phyloP scores from a whole-genome alignment of 2,888 invertebrate genomes.

The Belgica antarctica region DNA sequence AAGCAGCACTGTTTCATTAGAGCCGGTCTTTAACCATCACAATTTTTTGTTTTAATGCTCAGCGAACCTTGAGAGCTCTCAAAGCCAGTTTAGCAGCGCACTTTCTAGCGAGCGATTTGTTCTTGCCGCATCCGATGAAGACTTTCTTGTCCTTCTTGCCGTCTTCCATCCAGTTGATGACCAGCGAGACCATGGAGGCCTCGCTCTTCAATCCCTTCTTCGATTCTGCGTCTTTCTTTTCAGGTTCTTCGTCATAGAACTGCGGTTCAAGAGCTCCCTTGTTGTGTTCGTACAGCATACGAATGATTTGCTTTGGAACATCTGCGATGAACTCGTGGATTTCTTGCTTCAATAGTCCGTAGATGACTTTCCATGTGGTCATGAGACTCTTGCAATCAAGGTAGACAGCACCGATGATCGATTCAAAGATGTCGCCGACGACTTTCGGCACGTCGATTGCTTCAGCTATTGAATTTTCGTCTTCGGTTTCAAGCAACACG shows the following conservation, averaged over 20 bases:
- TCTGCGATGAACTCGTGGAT: slow-evolving; percentile 75
- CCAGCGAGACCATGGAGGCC: too few relatives aligned
- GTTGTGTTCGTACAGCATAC: slow-evolving; percentile 77
- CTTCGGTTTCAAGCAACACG: slow-evolving; percentile 13
- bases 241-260: slow-evolving; percentile 56
- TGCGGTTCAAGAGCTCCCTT: slow-evolving; percentile 64
- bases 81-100: slow-evolving; percentile 78
- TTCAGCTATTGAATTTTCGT: slow-evolving; percentile 50
- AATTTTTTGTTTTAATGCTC: not conserved
- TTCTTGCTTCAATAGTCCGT: slow-evolving; percentile 80
- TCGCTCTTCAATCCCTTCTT: too few relatives aligned
- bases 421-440: slow-evolving; percentile 91
- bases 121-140: slow-evolving; percentile 70
- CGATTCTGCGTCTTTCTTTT: too few relatives aligned
- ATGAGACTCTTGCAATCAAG: slow-evolving; percentile 76
- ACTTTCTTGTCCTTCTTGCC: slow-evolving; percentile 58
- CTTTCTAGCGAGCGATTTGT: slow-evolving; percentile 68
- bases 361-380: slow-evolving; percentile 77
- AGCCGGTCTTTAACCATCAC: too few relatives aligned
- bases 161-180: too few relatives aligned
- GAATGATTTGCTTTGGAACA: slow-evolving; percentile 88
- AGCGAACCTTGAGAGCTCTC: not conserved
- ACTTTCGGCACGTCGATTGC: slow-evolving; percentile 85
- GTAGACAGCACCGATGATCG: slow-evolving; percentile 86
- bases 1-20: too few relatives aligned